Conservation (phyloP, 2,113 vertebrate species). For the Onychorhynchus coronatus region DNA sequence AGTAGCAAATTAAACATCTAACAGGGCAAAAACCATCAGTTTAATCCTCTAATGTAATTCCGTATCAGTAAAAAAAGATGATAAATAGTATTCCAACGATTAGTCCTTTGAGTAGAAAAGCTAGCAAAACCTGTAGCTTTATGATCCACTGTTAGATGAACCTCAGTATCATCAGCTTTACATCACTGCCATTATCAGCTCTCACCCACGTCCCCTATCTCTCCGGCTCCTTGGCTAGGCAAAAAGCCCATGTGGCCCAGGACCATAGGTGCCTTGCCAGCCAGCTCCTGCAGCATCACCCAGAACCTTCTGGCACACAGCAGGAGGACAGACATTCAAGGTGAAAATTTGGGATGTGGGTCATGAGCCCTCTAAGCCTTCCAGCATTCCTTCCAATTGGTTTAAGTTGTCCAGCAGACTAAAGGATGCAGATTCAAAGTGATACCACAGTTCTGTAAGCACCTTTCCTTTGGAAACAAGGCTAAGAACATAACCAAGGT, state of each 20-base stretch:
- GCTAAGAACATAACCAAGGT: not conserved
- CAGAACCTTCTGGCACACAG: not conserved
- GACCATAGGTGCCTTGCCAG: not conserved
- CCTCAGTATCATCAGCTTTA: not conserved
- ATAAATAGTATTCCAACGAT: not conserved
- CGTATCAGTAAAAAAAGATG: not conserved
- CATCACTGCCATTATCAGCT: not conserved
- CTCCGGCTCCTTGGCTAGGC: rapidly evolving
- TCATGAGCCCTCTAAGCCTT: not conserved
- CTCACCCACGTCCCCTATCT: too few species aligned
- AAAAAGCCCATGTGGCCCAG: not conserved
- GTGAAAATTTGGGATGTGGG: not conserved
- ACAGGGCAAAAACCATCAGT: not conserved
- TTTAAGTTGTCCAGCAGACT: not conserved
- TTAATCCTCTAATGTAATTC: not conserved
- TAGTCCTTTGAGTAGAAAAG: not conserved
- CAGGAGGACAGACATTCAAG: not conserved
- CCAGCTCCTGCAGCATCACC: not conserved
- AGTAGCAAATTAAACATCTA: not conserved
- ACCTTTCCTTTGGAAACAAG: not conserved
- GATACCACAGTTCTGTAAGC: not conserved
- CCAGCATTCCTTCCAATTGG: not conserved
- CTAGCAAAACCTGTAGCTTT: not conserved
- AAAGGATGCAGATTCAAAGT: not conserved
- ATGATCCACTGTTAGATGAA: not conserved